Evolutionary conservation across 1,140 invertebrate genomes (phyloP).

Genomic region (Dinoponera quadriceps): DNA sequence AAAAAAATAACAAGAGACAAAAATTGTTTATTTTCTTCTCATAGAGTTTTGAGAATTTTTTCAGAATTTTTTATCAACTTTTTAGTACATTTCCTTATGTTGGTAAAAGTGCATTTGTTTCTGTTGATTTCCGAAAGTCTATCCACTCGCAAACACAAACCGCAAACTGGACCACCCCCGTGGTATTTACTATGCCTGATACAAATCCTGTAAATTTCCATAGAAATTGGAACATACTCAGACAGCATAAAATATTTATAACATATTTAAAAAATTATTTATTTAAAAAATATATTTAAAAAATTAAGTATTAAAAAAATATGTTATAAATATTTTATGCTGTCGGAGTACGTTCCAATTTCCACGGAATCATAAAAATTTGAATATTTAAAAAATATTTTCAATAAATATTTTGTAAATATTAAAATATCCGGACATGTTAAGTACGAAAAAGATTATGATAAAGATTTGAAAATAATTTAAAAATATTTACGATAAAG

Average conservation of each 20-base stretch:
- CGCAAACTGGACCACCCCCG: not conserved
- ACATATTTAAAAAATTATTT: not conserved
- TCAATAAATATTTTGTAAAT: conserved; percentile 5
- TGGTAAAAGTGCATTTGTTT: not conserved
- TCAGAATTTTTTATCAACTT: no score
- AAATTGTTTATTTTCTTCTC: no score
- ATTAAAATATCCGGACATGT: not conserved
- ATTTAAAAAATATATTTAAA: not conserved
- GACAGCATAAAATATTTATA: not conserved
- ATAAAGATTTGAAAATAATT: no score
- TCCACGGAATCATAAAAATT: no score
- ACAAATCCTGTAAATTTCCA: no score
- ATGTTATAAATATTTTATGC: not conserved
- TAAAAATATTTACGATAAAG: no score
- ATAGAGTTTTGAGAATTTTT: no score
- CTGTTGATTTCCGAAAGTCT: not conserved
- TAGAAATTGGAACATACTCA: no score
- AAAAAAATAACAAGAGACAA: no score
- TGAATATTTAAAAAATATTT: not conserved
- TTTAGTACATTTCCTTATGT: not conserved
- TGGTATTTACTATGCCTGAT: not conserved
- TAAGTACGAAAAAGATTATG: no score
- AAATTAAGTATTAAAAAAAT: not conserved
- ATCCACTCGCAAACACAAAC: no score
- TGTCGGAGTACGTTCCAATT: no score